Conservation (phyloP, 2,888 invertebrate genomes). For the Entomobrya multifasciata region DNA sequence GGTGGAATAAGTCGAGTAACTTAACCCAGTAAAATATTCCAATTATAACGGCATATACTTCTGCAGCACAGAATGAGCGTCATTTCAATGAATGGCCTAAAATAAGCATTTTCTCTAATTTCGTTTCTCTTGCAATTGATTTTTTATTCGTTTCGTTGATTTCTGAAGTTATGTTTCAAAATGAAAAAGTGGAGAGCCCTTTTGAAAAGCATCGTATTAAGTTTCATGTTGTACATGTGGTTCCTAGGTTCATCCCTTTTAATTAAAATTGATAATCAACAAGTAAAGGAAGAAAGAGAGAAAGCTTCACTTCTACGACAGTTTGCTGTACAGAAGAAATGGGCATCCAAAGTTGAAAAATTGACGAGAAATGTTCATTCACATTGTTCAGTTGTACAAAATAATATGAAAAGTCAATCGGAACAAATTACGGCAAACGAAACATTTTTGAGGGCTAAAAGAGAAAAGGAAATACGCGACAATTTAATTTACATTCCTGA, state of each 20-base stretch:
- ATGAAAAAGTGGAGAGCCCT: conserved; percentile 65
- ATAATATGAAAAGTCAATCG: neutral
- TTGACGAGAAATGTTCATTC: conserved; percentile 2
- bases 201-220: conserved; percentile 46
- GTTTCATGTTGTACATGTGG: conserved; percentile 68
- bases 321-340: neutral
- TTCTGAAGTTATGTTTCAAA: neutral
- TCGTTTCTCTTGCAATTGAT: too few relatives aligned
- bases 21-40: too few relatives aligned
- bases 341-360: neutral
- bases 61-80: too few relatives aligned
- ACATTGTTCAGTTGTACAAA: conserved; percentile 31
- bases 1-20: too few relatives aligned
- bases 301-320: neutral
- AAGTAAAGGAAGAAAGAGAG: neutral
- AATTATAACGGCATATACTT: too few relatives aligned
- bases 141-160: neutral
- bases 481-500: conserved; percentile 76
- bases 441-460: conserved; percentile 40
- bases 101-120: too few relatives aligned
- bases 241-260: conserved; percentile 71
- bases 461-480: conserved; percentile 69
- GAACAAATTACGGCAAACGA: neutral
- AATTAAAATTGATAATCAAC: conserved; percentile 64
- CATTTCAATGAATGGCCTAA: too few relatives aligned